A percentile compares a stretch with the other conserved stretches of the same genome.
Conservation (phyloP, 2,797 vertebrate species). For the Micromesistius poutassou region DNA sequence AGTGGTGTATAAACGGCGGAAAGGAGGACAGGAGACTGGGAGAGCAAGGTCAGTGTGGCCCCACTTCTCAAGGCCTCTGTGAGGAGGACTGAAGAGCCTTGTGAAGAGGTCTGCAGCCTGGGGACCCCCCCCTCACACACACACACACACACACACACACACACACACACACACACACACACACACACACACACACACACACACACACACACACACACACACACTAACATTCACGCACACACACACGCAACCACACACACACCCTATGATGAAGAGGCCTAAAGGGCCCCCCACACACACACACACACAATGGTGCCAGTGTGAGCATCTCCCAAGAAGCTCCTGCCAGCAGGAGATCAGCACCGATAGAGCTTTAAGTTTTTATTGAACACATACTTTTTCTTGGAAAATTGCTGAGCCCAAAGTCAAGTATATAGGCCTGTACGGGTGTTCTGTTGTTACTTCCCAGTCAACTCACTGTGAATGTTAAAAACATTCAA, state of each 20-base stretch:
- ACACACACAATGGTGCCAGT: slow-evolving; percentile 33
- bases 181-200: not conserved
- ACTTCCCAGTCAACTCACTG: not conserved
- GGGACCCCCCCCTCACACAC: slow-evolving; percentile 12
- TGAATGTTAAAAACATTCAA: not conserved
- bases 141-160: too few relatives aligned
- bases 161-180: slow-evolving; percentile 23
- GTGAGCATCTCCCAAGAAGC: slow-evolving; percentile 42
- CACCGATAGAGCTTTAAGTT: slow-evolving; percentile 42
- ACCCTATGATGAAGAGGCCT: slow-evolving; percentile 23
- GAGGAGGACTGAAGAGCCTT: slow-evolving; percentile 28
- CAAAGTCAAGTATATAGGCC: not conserved
- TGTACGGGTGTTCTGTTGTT: slow-evolving; percentile 5
- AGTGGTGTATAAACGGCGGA: slow-evolving; percentile 12
- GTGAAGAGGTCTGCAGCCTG: slow-evolving; percentile 36
- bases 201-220: too few relatives aligned
- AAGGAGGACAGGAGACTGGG: slow-evolving; percentile 10
- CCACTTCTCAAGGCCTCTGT: slow-evolving; percentile 13
- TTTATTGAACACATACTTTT: slow-evolving; percentile 29
- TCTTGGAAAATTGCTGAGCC: slow-evolving; percentile 16
- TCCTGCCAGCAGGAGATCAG: slow-evolving; percentile 35
- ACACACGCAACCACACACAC: too few relatives aligned
- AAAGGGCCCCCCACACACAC: slow-evolving; percentile 23
- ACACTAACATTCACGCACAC: too few relatives aligned
- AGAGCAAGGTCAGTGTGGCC: slow-evolving; percentile 3